Base-by-base conservation (phyloP, 2,888 invertebrate genomes). In the Micoletzkya japonica region DNA sequence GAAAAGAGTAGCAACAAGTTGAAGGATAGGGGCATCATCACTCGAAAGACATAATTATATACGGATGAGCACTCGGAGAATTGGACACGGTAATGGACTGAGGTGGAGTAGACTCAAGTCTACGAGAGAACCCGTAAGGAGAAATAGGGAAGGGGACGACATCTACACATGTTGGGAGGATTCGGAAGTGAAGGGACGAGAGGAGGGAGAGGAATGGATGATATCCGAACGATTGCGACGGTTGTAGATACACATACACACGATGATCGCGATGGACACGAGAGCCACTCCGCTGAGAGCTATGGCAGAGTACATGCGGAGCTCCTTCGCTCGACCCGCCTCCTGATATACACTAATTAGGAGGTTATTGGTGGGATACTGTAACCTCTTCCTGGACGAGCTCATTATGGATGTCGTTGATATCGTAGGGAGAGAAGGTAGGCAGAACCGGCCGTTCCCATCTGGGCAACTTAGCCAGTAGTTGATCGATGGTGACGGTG, bases 201-300 rank as follows among this genome's bases (percentile, higher is more conserved):
- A n/a, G n/a, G n/a, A n/a, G n/a, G n/a, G 10, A 14, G 44, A 50
- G 63, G 0, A 63, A 26, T 1, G 59, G 59, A 26, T 28, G 59
- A 59, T 6, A 17, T 26, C 39, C 39, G 0, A 30, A 26, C 28
- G 39, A 20, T 36, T 26, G 10, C 56, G n/a, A 20, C 26, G 74
- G 0, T 73, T 72, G 66, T 80, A 79, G 57, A 73, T 88, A 95
- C 97, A 80, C 54, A 83, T 81, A 57, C 78, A 73, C 36, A 73
- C 76, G 37, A 83, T 66, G 20, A 84, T 76, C 34, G 76, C 73
- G 34, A 82, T 68, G 7, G 82, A 79, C 14, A 82, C 59, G 2
- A 75, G 76, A 1, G 75, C 81, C 7, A 84, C 77, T n/a, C 77
- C 72, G 1, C 80, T 83, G 30, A 84, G 70, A 6, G 78, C 79